Evolutionary conservation across 2,113 vertebrate species (phyloP), one percentile per base, ranked within the genome.

Genomic region (Oenanthe melanoleuca): DNA sequence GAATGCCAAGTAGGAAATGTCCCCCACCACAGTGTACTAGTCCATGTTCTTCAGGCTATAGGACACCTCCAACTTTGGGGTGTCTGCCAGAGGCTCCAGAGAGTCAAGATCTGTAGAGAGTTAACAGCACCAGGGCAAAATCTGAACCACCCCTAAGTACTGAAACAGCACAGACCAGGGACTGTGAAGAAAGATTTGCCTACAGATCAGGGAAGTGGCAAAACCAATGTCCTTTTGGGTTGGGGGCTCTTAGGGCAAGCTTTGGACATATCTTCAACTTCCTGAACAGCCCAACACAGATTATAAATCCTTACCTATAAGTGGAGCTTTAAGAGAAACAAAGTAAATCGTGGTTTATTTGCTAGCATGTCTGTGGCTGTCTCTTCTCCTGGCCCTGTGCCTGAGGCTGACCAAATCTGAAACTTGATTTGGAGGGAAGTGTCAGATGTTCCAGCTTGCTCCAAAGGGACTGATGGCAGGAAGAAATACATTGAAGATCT

Each of bases 341-440:
- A 67, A 70, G 12, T 67, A 18, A n/a, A 42, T 12, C 57, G 44
- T 56, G 53, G 34, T 26, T 79, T 2, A 1, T 31, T n/a, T 33
- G 0, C 1, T 37, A 55, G 42, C 59, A 71, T 1, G 23, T 37
- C 79, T 57, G 28, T 1, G 11, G 7, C 26, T 45, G 19, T 37
- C 50, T 61, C 33, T 52, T 59, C 56, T 56, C 49, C 52, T 37
- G 28, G 23, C 33, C 0, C 0, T 2, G 2, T 28, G 50, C 57
- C 49, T 3, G 1, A 33, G 52, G 24, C 53, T 86, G 81, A 64
- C n/a, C 26, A 47, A 38, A 45, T 67, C 42, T n/a, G 20, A 50
- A 77, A 33, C 40, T 15, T 45, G 37, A 67, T 69, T 79, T 72
- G 24, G 15, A 37, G n/a, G 24, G 18, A 1, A 8, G n/a, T 7